These are phyloP conservation scores for Harpagoxenus sublaevis DNA, from an alignment of 2,888 invertebrate species.

Conservation along the genomic window DNA sequence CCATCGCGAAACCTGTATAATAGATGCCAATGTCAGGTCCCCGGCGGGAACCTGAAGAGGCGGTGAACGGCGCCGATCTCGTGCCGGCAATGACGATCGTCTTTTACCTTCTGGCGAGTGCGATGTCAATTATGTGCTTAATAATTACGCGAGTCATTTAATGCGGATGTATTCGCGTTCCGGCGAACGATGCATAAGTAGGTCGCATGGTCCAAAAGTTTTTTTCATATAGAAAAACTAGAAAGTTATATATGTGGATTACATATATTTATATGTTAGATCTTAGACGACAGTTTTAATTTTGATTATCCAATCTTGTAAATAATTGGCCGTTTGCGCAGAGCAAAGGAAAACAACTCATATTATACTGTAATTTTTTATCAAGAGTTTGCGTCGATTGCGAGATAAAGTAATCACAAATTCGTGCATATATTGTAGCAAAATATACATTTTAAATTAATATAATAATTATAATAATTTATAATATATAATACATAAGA, in stretches of 20 bases:
- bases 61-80: not conserved
- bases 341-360: not conserved
- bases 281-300: not conserved
- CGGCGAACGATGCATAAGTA: not conserved
- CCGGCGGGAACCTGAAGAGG: not conserved
- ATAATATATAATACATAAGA: not conserved
- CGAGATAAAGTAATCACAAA: not conserved
- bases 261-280: not conserved
- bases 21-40: constrained; percentile 42
- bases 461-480: no score
- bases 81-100: constrained; percentile 39
- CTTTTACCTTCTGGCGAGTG: constrained; percentile 2
- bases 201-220: not conserved
- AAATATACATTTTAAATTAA: not conserved
- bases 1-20: constrained; percentile 27
- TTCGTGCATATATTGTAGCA: not conserved
- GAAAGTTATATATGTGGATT: not conserved
- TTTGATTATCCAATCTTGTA: not conserved
- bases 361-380: not conserved
- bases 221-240: not conserved
- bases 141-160: constrained; percentile 41
- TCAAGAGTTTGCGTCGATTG: not conserved
- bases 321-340: not conserved
- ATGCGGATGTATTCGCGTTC: not conserved
- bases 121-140: constrained; percentile 34